Evolutionary conservation across 2,113 vertebrate species (phyloP).

Genomic region (Danio rerio): GRCz12tu NC_133188.1:41746001-41746500

Average conservation of each 20-base stretch:
- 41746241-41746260: constrained; percentile 63
- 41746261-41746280: constrained; percentile 53
- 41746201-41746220: constrained; percentile 57
- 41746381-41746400: not conserved
- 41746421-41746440: not conserved
- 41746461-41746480: no score
- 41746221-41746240: constrained; percentile 62
- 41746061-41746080: constrained; percentile 30
- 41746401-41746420: not conserved
- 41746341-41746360: constrained; percentile 45
- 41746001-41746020: constrained; percentile 22
- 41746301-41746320: constrained; percentile 33
- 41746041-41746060: constrained; percentile 39
- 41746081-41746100: constrained; percentile 58
- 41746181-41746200: constrained; percentile 79
- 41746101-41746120: constrained; percentile 73
- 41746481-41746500: no score
- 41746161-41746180: constrained; percentile 80
- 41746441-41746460: not conserved
- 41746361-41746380: constrained; percentile 45
- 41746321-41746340: constrained; percentile 47
- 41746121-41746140: constrained; percentile 65
- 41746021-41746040: constrained; percentile 29
- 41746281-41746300: constrained; percentile 43
- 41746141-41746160: constrained; percentile 70